Base-by-base conservation (phyloP, 2,888 invertebrate species). In the Matsumyia berberina region DNA sequence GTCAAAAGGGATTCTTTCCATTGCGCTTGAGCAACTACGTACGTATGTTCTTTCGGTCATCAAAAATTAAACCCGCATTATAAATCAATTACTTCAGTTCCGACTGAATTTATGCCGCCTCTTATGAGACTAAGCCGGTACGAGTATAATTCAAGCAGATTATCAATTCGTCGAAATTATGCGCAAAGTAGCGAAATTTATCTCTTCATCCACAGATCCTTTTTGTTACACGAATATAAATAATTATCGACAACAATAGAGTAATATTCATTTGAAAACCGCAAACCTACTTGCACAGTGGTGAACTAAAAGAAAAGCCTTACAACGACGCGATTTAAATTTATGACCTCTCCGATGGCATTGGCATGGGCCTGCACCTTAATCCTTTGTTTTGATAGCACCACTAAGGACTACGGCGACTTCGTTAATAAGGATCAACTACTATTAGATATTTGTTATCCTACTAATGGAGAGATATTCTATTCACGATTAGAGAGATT, bases 321-420 rank as follows among this genome's bases (percentile, higher is more conserved):
- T 57, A 1, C n/a, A n/a, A n/a, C n/a, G n/a, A n/a, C n/a, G n/a
- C n/a, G n/a, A n/a, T n/a, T n/a, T n/a, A 51, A 33, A 64, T 64
- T 46, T 66, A 73, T 44, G 37, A 35, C 49, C 60, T 37, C 39
- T 31, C 49, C 6, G 29, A 35, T 42, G 46, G 57, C 51, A 62
- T 24, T 9, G 24, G 31, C 31, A 60, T 42, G 51, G 70, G 62
- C 46, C 49, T 24, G 24, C 4, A 35, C 15, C 62, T 39, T 87
- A 86, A 87, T 87, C 87, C 86, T 87, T 86, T 87, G 87, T 87
- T 87, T 86, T 87, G 83, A 83, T 86, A 86, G 87, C 60, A 87
- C 51, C 81, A 66, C 81, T 83, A 73, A 78, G 78, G 62, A 78
- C 35, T 5, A 55, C 57, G 83, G 83, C 79, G 83, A 79, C 83